Percentiles rank a stretch among this genome's conserved stretches.
Conservation (phyloP, 1,140 invertebrate species). For the Drosophila ercepeae region DNA sequence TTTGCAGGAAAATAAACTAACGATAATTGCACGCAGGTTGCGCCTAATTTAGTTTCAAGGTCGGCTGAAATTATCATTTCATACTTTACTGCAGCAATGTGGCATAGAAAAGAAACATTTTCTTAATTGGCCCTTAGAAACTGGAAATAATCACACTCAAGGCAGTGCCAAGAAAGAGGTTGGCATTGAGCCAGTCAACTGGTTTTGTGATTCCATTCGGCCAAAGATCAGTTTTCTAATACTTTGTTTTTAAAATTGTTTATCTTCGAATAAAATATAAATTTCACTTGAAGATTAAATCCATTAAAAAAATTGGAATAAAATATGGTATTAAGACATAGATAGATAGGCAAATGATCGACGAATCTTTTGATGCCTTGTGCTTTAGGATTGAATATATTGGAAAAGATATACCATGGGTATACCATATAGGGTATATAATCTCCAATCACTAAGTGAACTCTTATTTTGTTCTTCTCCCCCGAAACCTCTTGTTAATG, state of each 20-base stretch:
- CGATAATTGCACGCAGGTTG: slow-evolving; percentile 78
- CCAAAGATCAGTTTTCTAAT: neutral
- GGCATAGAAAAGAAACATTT: slow-evolving; percentile 46
- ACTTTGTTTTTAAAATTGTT: neutral
- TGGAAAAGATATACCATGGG: too few relatives aligned
- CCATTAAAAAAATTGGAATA: too few relatives aligned
- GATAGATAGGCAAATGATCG: too few relatives aligned
- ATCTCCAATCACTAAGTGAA: neutral
- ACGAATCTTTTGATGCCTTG: too few relatives aligned
- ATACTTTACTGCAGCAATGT: slow-evolving; percentile 64
- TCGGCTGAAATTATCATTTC: slow-evolving; percentile 66
- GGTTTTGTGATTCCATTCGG: neutral
- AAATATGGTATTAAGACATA: too few relatives aligned
- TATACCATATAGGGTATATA: too few relatives aligned
- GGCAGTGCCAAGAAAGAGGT: slow-evolving; percentile 14
- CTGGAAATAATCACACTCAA: slow-evolving; percentile 70
- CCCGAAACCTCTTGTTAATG: slow-evolving; percentile 34
- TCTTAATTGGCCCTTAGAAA: slow-evolving; percentile 59
- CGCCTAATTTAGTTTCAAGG: slow-evolving; percentile 77
- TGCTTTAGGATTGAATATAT: too few relatives aligned
- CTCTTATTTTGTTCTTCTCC: neutral
- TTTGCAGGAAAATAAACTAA: slow-evolving; percentile 65
- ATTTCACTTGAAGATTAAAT: too few relatives aligned
- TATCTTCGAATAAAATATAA: too few relatives aligned
- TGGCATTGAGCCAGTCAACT: slow-evolving; percentile 9